Evolutionary conservation across 1,140 invertebrate genomes (phyloP), one percentile per base, ranked within the genome.

Genomic region (Neotoxoptera formosana): DNA sequence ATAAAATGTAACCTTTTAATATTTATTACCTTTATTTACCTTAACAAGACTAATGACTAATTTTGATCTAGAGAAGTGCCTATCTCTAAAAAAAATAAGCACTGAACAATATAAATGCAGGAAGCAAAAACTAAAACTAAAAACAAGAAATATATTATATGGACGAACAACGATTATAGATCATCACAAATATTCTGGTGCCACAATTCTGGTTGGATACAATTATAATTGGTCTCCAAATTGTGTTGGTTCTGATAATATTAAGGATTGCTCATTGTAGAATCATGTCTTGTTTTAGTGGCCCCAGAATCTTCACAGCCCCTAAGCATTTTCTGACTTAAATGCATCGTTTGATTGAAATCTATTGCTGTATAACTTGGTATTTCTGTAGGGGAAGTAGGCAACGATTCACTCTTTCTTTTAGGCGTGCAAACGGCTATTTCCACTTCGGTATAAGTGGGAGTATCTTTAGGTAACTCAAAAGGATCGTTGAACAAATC

Each of bases 351-450:
- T 95, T 98, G 98, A 94, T 98, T 97, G 95, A 99, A 99, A 95
- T 99, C 98, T 93, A 99, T 99, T 0, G 97, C 98, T 20, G 98
- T 98, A 94, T 99, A 99, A 89, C 98, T 97, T 94, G 76, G 76
- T 41, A 53, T 83, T 17, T 97, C 97, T 84, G 96, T 95, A 25
- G 96, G 95, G 45, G 96, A 11, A 95, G 96, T 1, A 96, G 96
- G 89, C 96, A 96, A 14, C 94, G 93, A 41, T 93, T 94, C 34
- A 94, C 93, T 95, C 94, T 93, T 95, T 95, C 94, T 95, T 95
- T 94, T 95, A 95, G 87, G 94, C 95, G 94, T 45, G 94, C 94
- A 94, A 95, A 93, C 93, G 95, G 93, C 41, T 93, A 94, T 89
- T 94, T 94, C 83, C 94, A 94, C 53, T 94, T 94, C 88, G 94